These are phyloP conservation scores for Cavia aperea DNA, from an alignment of 2,113 vertebrate species.

Conservation along the genomic window DNA sequence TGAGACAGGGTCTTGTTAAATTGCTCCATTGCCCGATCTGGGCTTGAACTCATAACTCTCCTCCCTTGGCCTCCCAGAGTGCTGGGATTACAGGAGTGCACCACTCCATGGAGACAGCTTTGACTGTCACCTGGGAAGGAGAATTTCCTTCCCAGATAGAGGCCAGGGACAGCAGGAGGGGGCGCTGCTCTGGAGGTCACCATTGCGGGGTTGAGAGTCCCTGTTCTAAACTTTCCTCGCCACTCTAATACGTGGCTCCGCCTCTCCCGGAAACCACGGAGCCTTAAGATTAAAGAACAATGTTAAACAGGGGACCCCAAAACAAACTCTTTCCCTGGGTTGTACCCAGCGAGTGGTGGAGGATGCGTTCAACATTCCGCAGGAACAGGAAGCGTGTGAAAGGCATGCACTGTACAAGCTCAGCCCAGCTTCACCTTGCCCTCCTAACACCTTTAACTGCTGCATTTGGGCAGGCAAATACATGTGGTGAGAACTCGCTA, in stretches of 20 bases:
- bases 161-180: background rate
- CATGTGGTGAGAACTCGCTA: no score
- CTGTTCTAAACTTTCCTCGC: background rate
- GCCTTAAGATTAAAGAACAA: background rate
- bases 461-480: background rate
- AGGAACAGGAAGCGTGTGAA: background rate
- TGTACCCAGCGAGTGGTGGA: background rate
- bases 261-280: background rate
- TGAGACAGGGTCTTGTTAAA: background rate
- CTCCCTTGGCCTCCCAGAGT: background rate
- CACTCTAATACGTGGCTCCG: background rate
- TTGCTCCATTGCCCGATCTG: background rate
- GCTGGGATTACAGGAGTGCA: background rate
- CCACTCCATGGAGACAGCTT: background rate
- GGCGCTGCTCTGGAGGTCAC: no score
- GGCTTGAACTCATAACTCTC: background rate
- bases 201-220: background rate
- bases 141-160: background rate
- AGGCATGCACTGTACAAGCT: background rate
- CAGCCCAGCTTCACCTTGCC: fast-evolving
- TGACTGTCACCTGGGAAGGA: background rate
- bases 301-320: background rate
- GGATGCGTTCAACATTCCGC: background rate
- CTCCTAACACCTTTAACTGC: background rate
- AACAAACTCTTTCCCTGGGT: background rate